phyloP scores from a whole-genome alignment of 2,797 vertebrate species.

The Liasis olivaceus region DNA sequence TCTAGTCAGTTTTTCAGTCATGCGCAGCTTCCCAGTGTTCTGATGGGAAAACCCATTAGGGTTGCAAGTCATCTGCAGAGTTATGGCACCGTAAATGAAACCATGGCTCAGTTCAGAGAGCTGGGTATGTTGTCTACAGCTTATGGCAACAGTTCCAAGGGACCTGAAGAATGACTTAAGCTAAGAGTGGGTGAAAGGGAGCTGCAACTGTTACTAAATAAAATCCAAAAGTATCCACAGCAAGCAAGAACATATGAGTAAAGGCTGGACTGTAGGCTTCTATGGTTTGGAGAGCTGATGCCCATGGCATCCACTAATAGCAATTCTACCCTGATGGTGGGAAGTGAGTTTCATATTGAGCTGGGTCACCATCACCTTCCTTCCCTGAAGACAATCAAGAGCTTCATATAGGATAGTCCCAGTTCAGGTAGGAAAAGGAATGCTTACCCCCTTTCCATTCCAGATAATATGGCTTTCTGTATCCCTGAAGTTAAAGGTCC shows the following conservation, averaged over 20 bases:
- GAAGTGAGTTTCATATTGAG: neutral
- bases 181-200: neutral
- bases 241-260: neutral
- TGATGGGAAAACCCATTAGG: neutral
- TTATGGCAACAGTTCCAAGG: neutral
- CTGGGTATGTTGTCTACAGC: neutral
- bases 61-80: neutral
- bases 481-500: neutral
- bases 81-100: neutral
- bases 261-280: neutral
- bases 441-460: neutral
- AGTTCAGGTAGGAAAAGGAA: neutral
- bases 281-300: neutral
- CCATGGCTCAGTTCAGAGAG: neutral
- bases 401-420: neutral
- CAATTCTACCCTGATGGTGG: neutral
- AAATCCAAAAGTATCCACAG: neutral
- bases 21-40: neutral
- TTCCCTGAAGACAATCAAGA: neutral
- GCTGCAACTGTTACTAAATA: neutral
- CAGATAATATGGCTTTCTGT: neutral
- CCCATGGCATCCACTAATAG: neutral
- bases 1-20: neutral
- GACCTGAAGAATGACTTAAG: neutral
- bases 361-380: neutral